These are phyloP conservation scores for Phragmatobia fuliginosa DNA, from an alignment of 2,888 invertebrate genomes.

Conservation along the genomic window DNA sequence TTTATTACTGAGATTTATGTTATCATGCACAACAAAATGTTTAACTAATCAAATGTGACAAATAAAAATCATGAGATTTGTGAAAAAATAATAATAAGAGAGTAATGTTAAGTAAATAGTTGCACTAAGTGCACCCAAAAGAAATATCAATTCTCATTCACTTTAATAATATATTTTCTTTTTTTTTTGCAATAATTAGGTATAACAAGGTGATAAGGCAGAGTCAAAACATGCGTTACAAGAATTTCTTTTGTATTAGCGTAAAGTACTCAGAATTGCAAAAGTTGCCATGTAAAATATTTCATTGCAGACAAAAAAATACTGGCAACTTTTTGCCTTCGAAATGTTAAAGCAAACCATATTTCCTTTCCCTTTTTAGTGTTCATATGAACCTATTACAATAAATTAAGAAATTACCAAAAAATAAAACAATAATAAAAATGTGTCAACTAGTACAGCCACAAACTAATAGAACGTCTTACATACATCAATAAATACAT, in stretches of 20 bases:
- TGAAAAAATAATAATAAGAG: not conserved
- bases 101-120: too few relatives aligned
- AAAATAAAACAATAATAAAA: not conserved
- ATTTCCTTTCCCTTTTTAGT: not conserved
- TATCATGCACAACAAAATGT: not conserved
- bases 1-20: not conserved
- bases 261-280: not conserved
- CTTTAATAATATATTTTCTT: not conserved
- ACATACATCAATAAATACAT: slow-evolving; percentile 44
- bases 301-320: too few relatives aligned
- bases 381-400: not conserved
- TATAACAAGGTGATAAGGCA: not conserved
- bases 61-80: not conserved
- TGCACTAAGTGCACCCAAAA: not conserved
- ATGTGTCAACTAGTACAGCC: not conserved
- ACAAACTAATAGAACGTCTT: slow-evolving; percentile 23
- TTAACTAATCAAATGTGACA: not conserved
- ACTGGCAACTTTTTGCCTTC: too few relatives aligned
- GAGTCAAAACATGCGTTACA: not conserved
- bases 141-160: not conserved
- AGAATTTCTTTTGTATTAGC: not conserved
- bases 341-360: not conserved
- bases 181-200: not conserved
- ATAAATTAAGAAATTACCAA: not conserved
- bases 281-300: too few relatives aligned